These are phyloP conservation scores for Montipora sp. DNA, from an alignment of 64 coral and sea anemone genomes.

Conservation along the genomic window DNA sequence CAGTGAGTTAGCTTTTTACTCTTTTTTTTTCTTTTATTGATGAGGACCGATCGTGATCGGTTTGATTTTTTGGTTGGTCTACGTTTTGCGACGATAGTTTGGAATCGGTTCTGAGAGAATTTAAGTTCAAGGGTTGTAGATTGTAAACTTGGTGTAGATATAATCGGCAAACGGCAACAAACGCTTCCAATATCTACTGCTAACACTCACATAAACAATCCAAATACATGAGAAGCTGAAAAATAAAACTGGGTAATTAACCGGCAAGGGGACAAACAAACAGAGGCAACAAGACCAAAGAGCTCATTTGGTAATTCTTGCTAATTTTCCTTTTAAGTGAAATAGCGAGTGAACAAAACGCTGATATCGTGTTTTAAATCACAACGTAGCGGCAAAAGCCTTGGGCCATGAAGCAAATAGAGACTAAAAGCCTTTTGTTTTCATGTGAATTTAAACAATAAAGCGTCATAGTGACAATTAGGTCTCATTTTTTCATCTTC, in stretches of 20 bases:
- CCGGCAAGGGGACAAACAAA: background rate
- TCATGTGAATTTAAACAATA: slow-evolving; percentile 29
- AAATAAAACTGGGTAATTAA: background rate
- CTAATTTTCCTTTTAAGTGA: background rate
- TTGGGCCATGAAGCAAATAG: background rate
- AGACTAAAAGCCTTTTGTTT: slow-evolving; percentile 18
- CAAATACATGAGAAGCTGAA: background rate
- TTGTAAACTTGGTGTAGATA: too few relatives aligned
- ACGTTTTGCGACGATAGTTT: too few relatives aligned
- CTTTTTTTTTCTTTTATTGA: too few relatives aligned
- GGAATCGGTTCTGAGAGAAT: too few relatives aligned
- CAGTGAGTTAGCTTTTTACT: too few relatives aligned
- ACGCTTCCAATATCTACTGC: too few relatives aligned
- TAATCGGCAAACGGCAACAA: too few relatives aligned
- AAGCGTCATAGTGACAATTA: slow-evolving; percentile 23
- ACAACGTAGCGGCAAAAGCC: background rate
- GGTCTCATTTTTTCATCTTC: background rate
- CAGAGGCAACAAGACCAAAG: background rate
- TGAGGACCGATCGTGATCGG: too few relatives aligned
- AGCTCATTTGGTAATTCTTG: background rate
- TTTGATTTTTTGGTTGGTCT: too few relatives aligned
- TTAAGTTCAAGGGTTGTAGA: too few relatives aligned
- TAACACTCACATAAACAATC: too few relatives aligned
- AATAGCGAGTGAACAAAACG: background rate
- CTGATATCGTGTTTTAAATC: slow-evolving; percentile 25